Evolutionary conservation across 2,888 invertebrate species (phyloP).

Genomic region (Pseudococcus viburni): DNA sequence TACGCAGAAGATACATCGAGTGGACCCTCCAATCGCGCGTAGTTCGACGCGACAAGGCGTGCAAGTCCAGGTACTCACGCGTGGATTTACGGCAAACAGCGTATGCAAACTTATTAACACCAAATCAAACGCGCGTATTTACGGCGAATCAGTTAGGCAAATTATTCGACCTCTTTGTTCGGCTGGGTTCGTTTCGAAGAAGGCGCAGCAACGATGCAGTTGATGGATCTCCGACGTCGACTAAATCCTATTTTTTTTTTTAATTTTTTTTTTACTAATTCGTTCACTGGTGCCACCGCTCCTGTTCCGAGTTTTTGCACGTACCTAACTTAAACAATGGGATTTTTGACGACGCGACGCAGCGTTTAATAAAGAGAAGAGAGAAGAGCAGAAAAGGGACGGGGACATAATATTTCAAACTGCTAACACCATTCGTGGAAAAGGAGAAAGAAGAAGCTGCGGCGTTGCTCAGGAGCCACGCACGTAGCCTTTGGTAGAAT

Average conservation of each 20-base stretch:
- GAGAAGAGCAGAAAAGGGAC: neutral
- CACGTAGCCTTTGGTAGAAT: neutral
- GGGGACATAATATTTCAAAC: neutral
- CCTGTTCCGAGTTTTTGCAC: neutral
- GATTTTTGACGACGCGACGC: neutral
- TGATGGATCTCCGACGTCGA: too few species aligned
- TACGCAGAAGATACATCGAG: too few species aligned
- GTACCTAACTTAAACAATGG: neutral
- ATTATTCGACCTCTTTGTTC: neutral
- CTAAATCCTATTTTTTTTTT: neutral
- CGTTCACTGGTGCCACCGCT: neutral
- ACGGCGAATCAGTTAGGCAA: conserved; percentile 1
- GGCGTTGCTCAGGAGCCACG: neutral
- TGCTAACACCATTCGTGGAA: conserved; percentile 14
- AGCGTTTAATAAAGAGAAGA: neutral
- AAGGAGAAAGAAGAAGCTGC: neutral
- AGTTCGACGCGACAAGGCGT: too few species aligned
- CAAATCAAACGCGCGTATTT: neutral
- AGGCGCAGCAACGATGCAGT: neutral
- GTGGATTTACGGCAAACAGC: neutral
- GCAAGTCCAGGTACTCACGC: too few species aligned
- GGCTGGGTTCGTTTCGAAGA: too few species aligned
- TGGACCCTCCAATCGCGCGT: too few species aligned
- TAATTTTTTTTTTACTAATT: neutral
- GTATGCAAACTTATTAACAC: neutral